These are phyloP conservation scores for Echeneis naucrates DNA, from an alignment of 2,797 vertebrate species.

Conservation along the genomic window DNA sequence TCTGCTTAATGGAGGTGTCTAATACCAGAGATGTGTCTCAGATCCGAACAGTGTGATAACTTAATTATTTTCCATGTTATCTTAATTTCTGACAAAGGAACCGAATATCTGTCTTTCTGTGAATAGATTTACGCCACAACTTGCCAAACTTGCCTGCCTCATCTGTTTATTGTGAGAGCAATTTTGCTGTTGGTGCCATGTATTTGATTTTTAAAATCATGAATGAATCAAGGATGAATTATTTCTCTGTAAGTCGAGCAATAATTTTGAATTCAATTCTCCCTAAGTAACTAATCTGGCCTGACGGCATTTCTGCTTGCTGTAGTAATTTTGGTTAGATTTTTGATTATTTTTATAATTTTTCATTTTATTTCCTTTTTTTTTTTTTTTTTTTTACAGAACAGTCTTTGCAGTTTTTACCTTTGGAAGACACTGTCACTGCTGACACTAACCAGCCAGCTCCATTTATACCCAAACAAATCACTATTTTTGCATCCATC, in stretches of 20 bases:
- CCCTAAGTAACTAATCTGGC: neutral
- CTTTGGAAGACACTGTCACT: neutral
- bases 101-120: neutral
- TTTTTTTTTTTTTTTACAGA: neutral
- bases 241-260: neutral
- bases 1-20: neutral
- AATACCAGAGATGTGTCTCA: neutral
- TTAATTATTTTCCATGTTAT: constrained; percentile 3
- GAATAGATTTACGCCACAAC: neutral
- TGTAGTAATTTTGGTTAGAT: neutral
- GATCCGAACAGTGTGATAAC: constrained; percentile 1
- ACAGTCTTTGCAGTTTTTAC: neutral
- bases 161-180: neutral
- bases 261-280: neutral
- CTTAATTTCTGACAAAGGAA: neutral
- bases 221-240: neutral
- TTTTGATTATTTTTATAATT: too few relatives aligned
- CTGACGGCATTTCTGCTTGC: neutral
- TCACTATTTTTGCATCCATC: neutral
- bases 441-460: neutral
- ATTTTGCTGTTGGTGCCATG: neutral
- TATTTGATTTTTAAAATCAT: neutral
- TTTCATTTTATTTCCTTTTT: too few relatives aligned
- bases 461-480: constrained; percentile 1
- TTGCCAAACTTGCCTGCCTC: neutral